phyloP scores from a whole-genome alignment of 64 coral and sea anemone genomes.

The Actinia tenebrosa region DNA sequence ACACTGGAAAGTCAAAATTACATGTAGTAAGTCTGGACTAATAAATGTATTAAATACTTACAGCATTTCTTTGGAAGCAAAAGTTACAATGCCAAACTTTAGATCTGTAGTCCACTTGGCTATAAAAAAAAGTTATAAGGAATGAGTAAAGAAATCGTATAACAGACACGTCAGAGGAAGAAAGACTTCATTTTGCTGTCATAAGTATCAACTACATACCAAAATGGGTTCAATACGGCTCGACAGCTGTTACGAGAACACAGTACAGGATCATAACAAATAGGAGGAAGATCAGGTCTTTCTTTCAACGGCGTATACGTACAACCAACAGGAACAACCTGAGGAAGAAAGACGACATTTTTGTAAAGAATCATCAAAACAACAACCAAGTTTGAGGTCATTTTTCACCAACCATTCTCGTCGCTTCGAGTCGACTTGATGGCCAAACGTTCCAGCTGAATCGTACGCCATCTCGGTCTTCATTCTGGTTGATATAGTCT shows the following conservation, averaged over 20 bases:
- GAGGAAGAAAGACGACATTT: conserved; percentile 5
- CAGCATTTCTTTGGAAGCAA: conserved; percentile 99
- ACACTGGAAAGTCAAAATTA: not conserved
- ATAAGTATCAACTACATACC: conserved; percentile 47
- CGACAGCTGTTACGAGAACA: conserved; percentile 91
- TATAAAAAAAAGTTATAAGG: conserved; percentile 9
- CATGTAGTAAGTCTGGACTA: not conserved
- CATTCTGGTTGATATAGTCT: conserved; percentile 98
- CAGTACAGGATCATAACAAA: conserved; percentile 97
- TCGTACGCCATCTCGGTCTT: conserved; percentile 97
- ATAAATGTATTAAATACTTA: conserved; percentile 34
- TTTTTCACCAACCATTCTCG: conserved; percentile 79
- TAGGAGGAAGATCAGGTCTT: conserved; percentile 94
- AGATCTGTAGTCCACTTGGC: conserved; percentile 99
- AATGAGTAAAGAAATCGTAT: not conserved
- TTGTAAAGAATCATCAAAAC: not conserved
- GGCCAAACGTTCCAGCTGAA: conserved; percentile 99
- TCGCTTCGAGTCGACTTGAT: conserved; percentile 96
- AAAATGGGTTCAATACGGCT: conserved; percentile 94
- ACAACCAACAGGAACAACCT: conserved; percentile 98
- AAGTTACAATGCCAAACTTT: conserved; percentile 99
- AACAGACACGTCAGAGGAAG: not conserved
- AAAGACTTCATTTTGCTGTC: no score
- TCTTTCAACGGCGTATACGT: conserved; percentile 94
- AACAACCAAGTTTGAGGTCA: not conserved